A percentile compares a stretch with the other conserved stretches of the same genome.
These are phyloP conservation scores for Polyommatus iphigenia DNA, from an alignment of 2,888 invertebrate species.

Conservation along the genomic window DNA sequence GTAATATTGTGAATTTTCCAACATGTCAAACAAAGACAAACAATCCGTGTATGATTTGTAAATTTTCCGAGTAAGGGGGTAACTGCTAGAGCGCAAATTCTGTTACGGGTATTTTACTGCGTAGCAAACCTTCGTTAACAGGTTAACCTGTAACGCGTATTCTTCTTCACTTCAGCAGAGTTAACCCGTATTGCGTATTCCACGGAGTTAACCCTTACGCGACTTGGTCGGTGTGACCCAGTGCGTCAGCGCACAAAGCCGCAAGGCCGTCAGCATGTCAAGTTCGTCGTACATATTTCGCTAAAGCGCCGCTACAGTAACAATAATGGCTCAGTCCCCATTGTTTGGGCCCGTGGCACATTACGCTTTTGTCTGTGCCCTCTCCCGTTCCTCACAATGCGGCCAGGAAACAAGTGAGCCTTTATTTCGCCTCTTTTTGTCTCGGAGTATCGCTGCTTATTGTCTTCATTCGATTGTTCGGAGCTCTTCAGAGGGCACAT, in stretches of 20 bases:
- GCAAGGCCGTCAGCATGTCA: constrained; percentile 69
- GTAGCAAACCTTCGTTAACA: not conserved
- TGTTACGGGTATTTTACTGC: not conserved
- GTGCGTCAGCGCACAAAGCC: constrained; percentile 46
- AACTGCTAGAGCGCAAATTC: too few species aligned
- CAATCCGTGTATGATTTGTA: too few species aligned
- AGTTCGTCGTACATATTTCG: constrained; percentile 76
- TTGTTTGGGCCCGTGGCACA: constrained; percentile 81
- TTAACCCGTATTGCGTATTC: not conserved
- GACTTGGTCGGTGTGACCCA: constrained; percentile 39
- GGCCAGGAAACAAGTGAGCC: constrained; percentile 82
- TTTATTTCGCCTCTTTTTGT: constrained; percentile 82
- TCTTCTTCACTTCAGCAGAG: not conserved
- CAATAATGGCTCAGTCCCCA: constrained; percentile 77
- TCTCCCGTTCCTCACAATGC: constrained; percentile 80
- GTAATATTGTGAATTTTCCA: too few species aligned
- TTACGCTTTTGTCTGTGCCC: constrained; percentile 81
- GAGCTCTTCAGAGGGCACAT: constrained; percentile 80
- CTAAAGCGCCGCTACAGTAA: constrained; percentile 77
- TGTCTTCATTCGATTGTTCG: constrained; percentile 82
- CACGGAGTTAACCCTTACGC: constrained; percentile 5
- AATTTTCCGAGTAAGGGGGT: too few species aligned
- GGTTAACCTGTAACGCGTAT: not conserved
- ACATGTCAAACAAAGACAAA: too few species aligned
- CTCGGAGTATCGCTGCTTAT: constrained; percentile 82